Evolutionary conservation across 2,888 invertebrate genomes (phyloP).

Genomic region (Drosophila glabriapex): DNA sequence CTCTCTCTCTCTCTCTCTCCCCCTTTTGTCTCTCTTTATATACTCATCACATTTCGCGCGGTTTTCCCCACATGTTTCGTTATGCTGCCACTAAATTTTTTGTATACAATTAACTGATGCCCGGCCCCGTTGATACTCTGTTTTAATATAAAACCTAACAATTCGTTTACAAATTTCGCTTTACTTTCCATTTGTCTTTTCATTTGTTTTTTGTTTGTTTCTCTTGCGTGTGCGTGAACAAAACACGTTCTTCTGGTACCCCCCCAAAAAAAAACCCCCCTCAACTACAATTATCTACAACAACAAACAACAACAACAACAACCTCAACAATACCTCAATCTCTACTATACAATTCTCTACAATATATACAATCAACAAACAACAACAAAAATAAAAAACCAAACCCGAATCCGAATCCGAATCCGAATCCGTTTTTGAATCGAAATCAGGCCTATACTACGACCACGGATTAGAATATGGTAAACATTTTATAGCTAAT

Average conservation of each 20-base stretch:
- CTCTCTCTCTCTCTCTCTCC: slow-evolving; percentile 26
- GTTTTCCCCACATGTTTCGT: slow-evolving; percentile 23
- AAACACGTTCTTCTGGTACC: slow-evolving; percentile 35
- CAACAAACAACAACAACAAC: slow-evolving; percentile 32
- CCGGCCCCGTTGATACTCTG: slow-evolving; percentile 1
- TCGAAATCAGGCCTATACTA: slow-evolving; percentile 90
- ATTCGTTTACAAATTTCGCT: slow-evolving; percentile 12
- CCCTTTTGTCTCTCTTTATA: slow-evolving; percentile 22
- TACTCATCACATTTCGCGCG: slow-evolving; percentile 31
- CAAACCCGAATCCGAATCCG: slow-evolving; percentile 39
- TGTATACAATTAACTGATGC: not conserved
- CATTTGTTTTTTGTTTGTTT: slow-evolving; percentile 24
- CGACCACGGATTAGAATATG: slow-evolving; percentile 97
- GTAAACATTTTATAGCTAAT: slow-evolving; percentile 88
- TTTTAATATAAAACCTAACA: slow-evolving; percentile 15
- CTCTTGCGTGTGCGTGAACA: slow-evolving; percentile 47
- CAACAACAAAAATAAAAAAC: slow-evolving; percentile 42
- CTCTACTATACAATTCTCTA: slow-evolving; percentile 32
- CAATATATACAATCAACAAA: slow-evolving; percentile 37
- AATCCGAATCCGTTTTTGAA: slow-evolving; percentile 38
- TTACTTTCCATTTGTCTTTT: slow-evolving; percentile 34
- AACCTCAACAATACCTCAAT: slow-evolving; percentile 31
- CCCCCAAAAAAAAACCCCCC: not conserved
- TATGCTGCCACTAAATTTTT: slow-evolving; percentile 22
- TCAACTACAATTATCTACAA: slow-evolving; percentile 36